Percentiles rank a stretch among this genome's conserved stretches.
Conservation (phyloP, 2,888 invertebrate genomes). For the Agonopterix alstromeriana region DNA sequence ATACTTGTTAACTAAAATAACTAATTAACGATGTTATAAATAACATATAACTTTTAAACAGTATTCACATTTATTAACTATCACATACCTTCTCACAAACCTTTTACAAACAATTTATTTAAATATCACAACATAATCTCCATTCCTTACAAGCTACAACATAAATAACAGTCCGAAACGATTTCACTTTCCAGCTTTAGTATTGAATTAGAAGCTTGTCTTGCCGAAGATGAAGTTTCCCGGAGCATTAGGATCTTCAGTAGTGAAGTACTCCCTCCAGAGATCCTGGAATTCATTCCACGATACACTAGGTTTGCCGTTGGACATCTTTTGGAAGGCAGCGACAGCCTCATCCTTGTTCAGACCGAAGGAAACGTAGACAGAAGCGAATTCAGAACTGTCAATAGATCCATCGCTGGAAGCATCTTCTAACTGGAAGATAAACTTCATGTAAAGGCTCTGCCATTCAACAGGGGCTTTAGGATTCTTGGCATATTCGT, state of each 20-base stretch:
- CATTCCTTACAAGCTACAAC: too few species aligned
- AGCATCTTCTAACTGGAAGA: slow-evolving; percentile 91
- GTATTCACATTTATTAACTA: too few species aligned
- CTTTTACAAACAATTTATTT: neutral
- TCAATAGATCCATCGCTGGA: slow-evolving; percentile 87
- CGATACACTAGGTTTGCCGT: slow-evolving; percentile 83
- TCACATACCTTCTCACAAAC: neutral
- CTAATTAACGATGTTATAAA: too few species aligned
- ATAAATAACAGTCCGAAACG: neutral
- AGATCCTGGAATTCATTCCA: slow-evolving; percentile 86
- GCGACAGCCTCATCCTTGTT: slow-evolving; percentile 82
- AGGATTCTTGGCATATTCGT: slow-evolving; percentile 85
- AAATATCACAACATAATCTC: neutral
- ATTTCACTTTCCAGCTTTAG: neutral
- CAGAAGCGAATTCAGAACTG: slow-evolving; percentile 87
- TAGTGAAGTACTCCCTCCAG: slow-evolving; percentile 91
- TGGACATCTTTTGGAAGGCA: slow-evolving; percentile 88
- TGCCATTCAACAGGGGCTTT: slow-evolving; percentile 88
- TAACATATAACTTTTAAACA: too few species aligned
- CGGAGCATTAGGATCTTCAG: slow-evolving; percentile 85
- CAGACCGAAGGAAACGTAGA: slow-evolving; percentile 87
- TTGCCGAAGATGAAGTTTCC: slow-evolving; percentile 94
- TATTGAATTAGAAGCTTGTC: slow-evolving; percentile 78
- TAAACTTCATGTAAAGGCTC: slow-evolving; percentile 88
- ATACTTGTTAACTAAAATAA: too few species aligned